These are phyloP conservation scores for Sisor rabdophorus DNA, from an alignment of 2,113 vertebrate species.

Conservation along the genomic window DNA sequence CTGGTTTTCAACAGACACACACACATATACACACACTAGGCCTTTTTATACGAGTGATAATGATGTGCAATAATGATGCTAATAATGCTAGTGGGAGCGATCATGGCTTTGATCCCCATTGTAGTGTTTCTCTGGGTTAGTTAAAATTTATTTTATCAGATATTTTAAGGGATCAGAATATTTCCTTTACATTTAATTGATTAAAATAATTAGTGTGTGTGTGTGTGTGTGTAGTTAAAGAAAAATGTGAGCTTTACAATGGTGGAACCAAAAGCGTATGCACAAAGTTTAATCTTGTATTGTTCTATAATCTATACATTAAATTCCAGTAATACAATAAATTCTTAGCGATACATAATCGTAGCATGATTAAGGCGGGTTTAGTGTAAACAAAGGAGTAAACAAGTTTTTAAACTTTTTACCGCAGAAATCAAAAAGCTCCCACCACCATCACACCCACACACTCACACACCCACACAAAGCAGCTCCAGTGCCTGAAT, in stretches of 20 bases:
- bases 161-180: no score
- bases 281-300: background rate
- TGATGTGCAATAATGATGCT: conserved; percentile 38
- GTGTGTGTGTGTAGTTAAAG: background rate
- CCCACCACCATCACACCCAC: background rate
- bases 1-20: conserved; percentile 60
- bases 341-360: conserved; percentile 29
- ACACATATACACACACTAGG: conserved; percentile 45
- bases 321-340: conserved; percentile 47
- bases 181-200: background rate
- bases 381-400: background rate
- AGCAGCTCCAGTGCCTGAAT: conserved; percentile 32
- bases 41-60: conserved; percentile 45
- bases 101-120: conserved; percentile 3
- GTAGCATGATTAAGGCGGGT: no score
- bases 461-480: conserved; percentile 31
- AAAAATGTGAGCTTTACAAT: background rate
- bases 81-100: conserved; percentile 50
- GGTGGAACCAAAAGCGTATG: background rate
- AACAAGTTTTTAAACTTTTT: background rate
- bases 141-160: background rate
- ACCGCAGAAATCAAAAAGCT: no score
- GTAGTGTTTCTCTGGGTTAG: background rate
- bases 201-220: background rate
- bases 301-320: conserved; percentile 3